These are phyloP conservation scores for Sesia apiformis DNA, from an alignment of 2,888 invertebrate genomes.

Conservation along the genomic window DNA sequence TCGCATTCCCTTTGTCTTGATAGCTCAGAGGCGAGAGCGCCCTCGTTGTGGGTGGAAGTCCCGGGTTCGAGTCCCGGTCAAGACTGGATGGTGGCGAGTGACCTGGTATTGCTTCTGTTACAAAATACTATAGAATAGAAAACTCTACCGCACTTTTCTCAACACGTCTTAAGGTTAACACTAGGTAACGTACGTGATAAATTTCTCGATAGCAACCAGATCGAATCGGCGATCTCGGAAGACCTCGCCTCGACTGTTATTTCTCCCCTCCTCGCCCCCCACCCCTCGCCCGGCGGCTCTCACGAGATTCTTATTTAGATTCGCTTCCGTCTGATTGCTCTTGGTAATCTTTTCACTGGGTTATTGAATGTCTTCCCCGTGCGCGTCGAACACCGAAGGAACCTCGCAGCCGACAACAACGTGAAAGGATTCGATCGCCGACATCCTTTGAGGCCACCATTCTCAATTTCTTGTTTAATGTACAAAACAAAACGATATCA, in stretches of 20 bases:
- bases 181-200: constrained; percentile 29
- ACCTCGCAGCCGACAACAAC: constrained; percentile 33
- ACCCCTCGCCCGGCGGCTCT: constrained; percentile 57
- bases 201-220: constrained; percentile 60
- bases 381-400: constrained; percentile 54
- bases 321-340: constrained; percentile 75
- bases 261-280: constrained; percentile 38
- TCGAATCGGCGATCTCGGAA: constrained; percentile 66
- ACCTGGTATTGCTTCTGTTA: constrained; percentile 12
- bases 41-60: constrained; percentile 52
- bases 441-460: constrained; percentile 42
- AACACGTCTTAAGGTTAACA: neutral
- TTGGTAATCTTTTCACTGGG: constrained; percentile 73
- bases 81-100: constrained; percentile 53
- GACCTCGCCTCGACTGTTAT: constrained; percentile 59
- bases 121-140: too few species aligned
- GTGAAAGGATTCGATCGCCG: constrained; percentile 40
- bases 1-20: constrained; percentile 65
- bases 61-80: constrained; percentile 74
- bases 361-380: constrained; percentile 73
- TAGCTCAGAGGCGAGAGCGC: constrained; percentile 73
- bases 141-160: too few species aligned
- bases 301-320: constrained; percentile 75
- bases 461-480: constrained; percentile 38
- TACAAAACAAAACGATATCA: constrained; percentile 33